phyloP scores from a whole-genome alignment of 2,888 invertebrate genomes.

The Drosophila affinis region DNA sequence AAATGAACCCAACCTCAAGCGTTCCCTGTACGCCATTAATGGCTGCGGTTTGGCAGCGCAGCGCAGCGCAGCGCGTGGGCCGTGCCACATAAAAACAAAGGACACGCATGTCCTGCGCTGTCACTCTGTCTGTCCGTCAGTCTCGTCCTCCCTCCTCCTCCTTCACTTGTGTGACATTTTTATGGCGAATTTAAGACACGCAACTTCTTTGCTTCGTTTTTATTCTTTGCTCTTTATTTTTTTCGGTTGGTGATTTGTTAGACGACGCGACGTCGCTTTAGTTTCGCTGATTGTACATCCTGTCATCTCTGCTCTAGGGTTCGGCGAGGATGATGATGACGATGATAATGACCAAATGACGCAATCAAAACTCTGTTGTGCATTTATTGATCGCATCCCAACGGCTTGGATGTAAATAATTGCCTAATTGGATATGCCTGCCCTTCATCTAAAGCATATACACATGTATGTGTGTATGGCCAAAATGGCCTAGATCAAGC shows the following conservation, averaged over 20 bases:
- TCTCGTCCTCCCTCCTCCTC: slow-evolving; percentile 29
- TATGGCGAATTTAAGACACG: slow-evolving; percentile 80
- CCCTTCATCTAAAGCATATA: slow-evolving; percentile 10
- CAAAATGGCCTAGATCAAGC: slow-evolving; percentile 64
- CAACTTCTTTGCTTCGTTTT: slow-evolving; percentile 55
- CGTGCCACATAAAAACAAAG: slow-evolving; percentile 76
- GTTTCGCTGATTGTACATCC: slow-evolving; percentile 52
- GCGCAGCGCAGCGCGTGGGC: slow-evolving; percentile 30
- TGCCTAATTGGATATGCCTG: slow-evolving; percentile 64
- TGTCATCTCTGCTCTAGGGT: slow-evolving; percentile 18
- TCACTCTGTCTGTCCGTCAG: slow-evolving; percentile 35
- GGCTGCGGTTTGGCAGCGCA: slow-evolving; percentile 35
- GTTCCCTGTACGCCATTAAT: slow-evolving; percentile 71
- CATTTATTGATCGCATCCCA: slow-evolving; percentile 60
- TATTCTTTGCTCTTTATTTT: slow-evolving; percentile 13
- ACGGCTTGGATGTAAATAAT: slow-evolving; percentile 69
- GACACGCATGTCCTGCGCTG: slow-evolving; percentile 75
- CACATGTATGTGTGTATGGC: slow-evolving; percentile 8
- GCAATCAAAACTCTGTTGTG: slow-evolving; percentile 69
- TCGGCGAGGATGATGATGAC: slow-evolving; percentile 11
- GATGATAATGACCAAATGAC: slow-evolving; percentile 58
- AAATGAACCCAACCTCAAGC: slow-evolving; percentile 80
- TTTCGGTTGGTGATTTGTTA: slow-evolving; percentile 59
- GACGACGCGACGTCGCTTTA: slow-evolving; percentile 60
- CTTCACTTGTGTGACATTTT: slow-evolving; percentile 71